Conservation (phyloP, 2,113 vertebrate genomes). For the Helogale parvula region DNA sequence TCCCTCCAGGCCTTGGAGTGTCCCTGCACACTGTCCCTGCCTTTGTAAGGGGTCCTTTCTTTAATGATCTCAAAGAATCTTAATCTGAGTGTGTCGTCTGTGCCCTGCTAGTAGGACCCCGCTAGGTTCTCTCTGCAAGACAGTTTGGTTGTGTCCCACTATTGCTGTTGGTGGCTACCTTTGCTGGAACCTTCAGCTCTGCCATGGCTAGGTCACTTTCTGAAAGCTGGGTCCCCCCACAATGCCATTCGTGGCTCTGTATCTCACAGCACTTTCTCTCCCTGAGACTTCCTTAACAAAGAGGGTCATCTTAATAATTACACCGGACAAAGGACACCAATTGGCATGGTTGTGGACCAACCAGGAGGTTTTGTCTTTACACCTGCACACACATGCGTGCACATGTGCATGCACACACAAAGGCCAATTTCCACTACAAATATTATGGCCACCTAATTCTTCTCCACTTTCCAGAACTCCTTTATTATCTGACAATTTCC, state of each 20-base stretch:
- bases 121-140: not conserved
- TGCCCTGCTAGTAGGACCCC: not conserved
- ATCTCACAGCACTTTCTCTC: not conserved
- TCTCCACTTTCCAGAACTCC: not conserved
- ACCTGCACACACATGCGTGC: too few species aligned
- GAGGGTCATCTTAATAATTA: not conserved
- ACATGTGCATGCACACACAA: not conserved
- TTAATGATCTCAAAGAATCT: not conserved
- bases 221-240: not conserved
- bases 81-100: not conserved
- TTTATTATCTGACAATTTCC: not conserved
- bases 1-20: too few species aligned
- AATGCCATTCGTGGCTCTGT: accelerated
- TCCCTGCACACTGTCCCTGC: too few species aligned
- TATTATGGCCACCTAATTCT: not conserved
- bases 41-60: not conserved
- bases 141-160: too few species aligned
- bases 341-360: not conserved
- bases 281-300: not conserved
- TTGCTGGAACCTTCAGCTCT: not conserved
- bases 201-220: not conserved
- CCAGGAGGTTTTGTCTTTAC: not conserved
- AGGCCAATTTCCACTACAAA: not conserved
- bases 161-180: not conserved
- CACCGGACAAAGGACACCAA: not conserved